A percentile compares a stretch with the other conserved stretches of the same genome.
Conservation (phyloP, 2,888 invertebrate species). For the Sminthurides aquaticus region DNA sequence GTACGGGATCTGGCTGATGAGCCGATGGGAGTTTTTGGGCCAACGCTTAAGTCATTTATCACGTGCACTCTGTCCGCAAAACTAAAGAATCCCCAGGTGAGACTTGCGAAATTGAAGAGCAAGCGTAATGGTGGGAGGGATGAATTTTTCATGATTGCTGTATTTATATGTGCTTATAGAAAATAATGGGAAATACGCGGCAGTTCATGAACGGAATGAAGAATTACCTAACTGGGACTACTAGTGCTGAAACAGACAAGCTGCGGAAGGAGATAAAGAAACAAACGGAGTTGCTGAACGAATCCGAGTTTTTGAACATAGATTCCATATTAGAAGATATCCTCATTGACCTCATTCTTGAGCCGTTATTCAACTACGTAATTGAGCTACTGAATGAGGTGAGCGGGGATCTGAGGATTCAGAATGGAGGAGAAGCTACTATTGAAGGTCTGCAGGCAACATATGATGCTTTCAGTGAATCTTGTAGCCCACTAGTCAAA, state of each 20-base stretch:
- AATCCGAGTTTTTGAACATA: slow-evolving; percentile 87
- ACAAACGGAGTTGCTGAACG: slow-evolving; percentile 55
- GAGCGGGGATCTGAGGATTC: neutral
- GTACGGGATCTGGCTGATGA: slow-evolving; percentile 38
- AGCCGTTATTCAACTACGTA: slow-evolving; percentile 51
- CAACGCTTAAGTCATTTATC: slow-evolving; percentile 42
- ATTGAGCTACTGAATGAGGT: slow-evolving; percentile 6
- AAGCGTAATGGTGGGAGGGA: slow-evolving; percentile 3
- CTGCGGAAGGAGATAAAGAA: slow-evolving; percentile 39
- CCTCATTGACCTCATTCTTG: slow-evolving; percentile 82
- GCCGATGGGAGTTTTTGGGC: slow-evolving; percentile 42
- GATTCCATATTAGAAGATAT: slow-evolving; percentile 92
- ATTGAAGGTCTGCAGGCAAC: slow-evolving; percentile 32
- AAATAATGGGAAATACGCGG: slow-evolving; percentile 57
- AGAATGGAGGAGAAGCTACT: neutral
- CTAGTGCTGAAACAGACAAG: slow-evolving; percentile 36
- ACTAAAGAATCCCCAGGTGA: slow-evolving; percentile 40
- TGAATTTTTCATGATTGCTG: neutral
- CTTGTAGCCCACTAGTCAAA: slow-evolving; percentile 36
- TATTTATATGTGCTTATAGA: slow-evolving; percentile 24
- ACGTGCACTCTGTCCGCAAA: slow-evolving; percentile 42
- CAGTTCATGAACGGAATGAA: slow-evolving; percentile 99
- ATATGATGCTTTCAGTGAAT: slow-evolving; percentile 37
- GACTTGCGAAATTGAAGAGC: neutral
- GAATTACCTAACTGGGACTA: slow-evolving; percentile 70